phyloP scores from a whole-genome alignment of 1,140 invertebrate species.

The Anastrepha obliqua region DNA sequence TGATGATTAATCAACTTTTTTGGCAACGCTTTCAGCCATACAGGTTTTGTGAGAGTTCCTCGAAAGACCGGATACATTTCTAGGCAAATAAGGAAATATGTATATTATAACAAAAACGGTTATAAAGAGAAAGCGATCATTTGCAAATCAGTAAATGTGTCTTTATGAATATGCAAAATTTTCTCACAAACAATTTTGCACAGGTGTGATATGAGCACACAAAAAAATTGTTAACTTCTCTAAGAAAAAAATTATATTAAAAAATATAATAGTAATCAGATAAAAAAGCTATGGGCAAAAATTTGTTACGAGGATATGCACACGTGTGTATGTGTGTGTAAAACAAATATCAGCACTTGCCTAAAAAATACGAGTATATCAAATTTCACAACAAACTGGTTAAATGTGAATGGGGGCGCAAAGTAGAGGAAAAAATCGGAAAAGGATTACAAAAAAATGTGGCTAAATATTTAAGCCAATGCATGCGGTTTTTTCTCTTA shows the following conservation, averaged over 20 bases:
- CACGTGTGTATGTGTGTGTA: too few relatives aligned
- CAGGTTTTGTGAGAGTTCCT: not conserved
- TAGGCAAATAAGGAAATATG: conserved; percentile 9
- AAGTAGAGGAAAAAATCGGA: not conserved
- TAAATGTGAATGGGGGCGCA: not conserved
- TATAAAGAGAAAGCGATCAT: not conserved
- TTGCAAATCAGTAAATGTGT: conserved; percentile 25
- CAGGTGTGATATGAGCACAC: not conserved
- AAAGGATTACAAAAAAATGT: conserved; percentile 5
- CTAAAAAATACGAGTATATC: conserved; percentile 20
- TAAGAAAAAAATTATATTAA: not conserved
- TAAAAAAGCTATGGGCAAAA: not conserved
- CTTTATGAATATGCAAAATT: not conserved
- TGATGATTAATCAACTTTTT: conserved; percentile 20
- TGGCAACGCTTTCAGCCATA: conserved; percentile 2
- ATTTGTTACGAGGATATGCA: too few relatives aligned
- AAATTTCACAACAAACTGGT: conserved; percentile 43
- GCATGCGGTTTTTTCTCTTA: conserved; percentile 56
- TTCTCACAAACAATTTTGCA: conserved; percentile 18
- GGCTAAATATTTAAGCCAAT: conserved; percentile 52
- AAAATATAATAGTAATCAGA: not conserved
- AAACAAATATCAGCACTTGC: not conserved
- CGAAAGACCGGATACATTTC: conserved; percentile 35
- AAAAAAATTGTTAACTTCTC: too few relatives aligned
- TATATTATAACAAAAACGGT: not conserved